Evolutionary conservation across 2,797 vertebrate genomes (phyloP).

Genomic region (Myiotriccus ornatus): DNA sequence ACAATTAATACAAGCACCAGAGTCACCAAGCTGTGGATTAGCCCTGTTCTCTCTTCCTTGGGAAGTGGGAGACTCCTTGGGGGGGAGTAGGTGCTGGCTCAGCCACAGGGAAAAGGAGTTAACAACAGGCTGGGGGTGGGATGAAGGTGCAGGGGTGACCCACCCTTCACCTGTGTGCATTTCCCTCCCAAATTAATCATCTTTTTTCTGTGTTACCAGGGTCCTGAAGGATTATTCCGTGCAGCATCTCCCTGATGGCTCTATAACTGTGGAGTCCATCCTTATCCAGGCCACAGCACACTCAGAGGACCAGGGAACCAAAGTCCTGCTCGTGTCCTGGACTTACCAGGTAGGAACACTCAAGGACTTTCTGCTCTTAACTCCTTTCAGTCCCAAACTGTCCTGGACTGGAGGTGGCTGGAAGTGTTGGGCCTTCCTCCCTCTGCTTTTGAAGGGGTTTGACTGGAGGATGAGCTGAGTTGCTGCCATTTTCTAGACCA

Average conservation of each 20-base stretch:
- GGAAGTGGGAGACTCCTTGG: background rate
- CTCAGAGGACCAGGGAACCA: slow-evolving; percentile 87
- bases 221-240: slow-evolving; percentile 89
- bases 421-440: background rate
- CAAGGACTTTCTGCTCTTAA: background rate
- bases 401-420: fast-evolving
- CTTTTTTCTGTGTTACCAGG: slow-evolving; percentile 42
- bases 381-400: background rate
- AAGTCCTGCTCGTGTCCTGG: slow-evolving; percentile 95
- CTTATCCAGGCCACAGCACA: slow-evolving; percentile 93
- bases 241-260: slow-evolving; percentile 93
- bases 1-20: fast-evolving
- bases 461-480: background rate
- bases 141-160: fast-evolving
- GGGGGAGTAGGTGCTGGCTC: background rate
- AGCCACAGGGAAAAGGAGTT: background rate
- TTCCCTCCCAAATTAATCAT: fast-evolving
- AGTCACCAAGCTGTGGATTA: fast-evolving
- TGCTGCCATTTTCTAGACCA: fast-evolving
- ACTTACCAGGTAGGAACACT: slow-evolving; percentile 88
- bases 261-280: slow-evolving; percentile 95
- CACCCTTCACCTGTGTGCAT: background rate
- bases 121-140: background rate
- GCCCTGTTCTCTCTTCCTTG: background rate
- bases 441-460: background rate